Conservation (phyloP, 2,797 vertebrate species). For the Hipposideros larvatus region DNA sequence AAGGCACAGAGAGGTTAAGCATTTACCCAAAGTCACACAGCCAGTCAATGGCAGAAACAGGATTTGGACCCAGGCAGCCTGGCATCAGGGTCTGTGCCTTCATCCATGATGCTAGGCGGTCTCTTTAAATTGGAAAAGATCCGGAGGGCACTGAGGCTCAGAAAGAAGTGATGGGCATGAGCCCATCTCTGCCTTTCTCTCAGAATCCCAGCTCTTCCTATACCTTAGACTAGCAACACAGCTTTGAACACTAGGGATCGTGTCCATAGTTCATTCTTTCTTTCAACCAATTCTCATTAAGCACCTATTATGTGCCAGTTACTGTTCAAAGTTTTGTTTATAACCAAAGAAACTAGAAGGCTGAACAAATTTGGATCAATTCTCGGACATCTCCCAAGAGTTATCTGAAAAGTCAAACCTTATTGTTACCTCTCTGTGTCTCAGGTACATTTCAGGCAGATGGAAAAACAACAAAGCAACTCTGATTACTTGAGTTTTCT, state of each 20-base stretch:
- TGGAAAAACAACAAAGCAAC: slow-evolving; percentile 25
- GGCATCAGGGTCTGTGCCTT: background rate
- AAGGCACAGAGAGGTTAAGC: background rate
- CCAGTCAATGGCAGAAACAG: background rate
- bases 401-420: slow-evolving; percentile 18
- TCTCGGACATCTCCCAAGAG: slow-evolving; percentile 18
- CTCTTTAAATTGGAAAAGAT: background rate
- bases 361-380: slow-evolving; percentile 14
- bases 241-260: background rate
- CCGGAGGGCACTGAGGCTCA: background rate
- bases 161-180: background rate
- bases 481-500: background rate
- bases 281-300: background rate
- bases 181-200: background rate
- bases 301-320: background rate
- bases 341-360: background rate
- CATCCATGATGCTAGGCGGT: background rate
- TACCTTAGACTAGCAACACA: background rate
- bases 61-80: background rate
- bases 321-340: slow-evolving; percentile 5
- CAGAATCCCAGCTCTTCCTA: background rate
- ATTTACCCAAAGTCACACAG: background rate
- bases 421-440: background rate
- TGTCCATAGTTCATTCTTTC: background rate
- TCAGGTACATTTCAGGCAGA: background rate